Conservation (phyloP, 2,797 vertebrate genomes). For the Cossypha polioptera region DNA sequence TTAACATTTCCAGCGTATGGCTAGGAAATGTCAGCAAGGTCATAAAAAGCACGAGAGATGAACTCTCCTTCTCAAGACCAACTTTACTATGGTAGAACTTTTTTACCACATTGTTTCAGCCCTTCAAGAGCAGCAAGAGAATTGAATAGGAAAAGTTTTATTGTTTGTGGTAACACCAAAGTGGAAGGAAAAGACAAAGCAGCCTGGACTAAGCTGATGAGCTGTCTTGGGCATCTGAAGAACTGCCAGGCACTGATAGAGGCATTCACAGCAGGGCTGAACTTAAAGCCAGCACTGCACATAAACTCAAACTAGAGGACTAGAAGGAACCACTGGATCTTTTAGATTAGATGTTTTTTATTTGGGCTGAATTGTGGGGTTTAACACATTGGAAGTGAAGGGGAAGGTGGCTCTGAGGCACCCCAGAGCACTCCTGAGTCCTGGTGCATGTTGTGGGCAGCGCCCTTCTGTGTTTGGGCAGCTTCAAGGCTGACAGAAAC, state of each 20-base stretch:
- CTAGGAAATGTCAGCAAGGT: slow-evolving; percentile 29
- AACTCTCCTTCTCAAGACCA: background rate
- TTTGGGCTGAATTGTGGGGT: background rate
- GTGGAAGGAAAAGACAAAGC: background rate
- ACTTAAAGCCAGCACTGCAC: background rate
- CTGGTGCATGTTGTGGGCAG: background rate
- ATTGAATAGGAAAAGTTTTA: background rate
- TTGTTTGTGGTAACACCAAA: background rate
- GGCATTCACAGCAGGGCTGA: background rate
- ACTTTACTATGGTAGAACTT: background rate
- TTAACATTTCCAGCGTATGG: slow-evolving; percentile 31
- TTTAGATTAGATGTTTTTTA: background rate
- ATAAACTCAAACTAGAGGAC: background rate
- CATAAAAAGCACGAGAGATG: slow-evolving; percentile 15
- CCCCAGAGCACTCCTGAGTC: background rate
- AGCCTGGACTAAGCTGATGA: background rate
- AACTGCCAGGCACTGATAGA: background rate
- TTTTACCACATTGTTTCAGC: background rate
- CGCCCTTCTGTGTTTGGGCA: accelerated
- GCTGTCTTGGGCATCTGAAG: background rate
- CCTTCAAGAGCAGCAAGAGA: background rate
- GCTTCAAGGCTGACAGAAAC: background rate
- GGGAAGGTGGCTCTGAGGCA: background rate
- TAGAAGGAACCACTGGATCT: background rate
- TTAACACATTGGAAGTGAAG: background rate